Evolutionary conservation across 2,113 vertebrate species (phyloP).

Genomic region (Gasterosteus nipponicus): DNA sequence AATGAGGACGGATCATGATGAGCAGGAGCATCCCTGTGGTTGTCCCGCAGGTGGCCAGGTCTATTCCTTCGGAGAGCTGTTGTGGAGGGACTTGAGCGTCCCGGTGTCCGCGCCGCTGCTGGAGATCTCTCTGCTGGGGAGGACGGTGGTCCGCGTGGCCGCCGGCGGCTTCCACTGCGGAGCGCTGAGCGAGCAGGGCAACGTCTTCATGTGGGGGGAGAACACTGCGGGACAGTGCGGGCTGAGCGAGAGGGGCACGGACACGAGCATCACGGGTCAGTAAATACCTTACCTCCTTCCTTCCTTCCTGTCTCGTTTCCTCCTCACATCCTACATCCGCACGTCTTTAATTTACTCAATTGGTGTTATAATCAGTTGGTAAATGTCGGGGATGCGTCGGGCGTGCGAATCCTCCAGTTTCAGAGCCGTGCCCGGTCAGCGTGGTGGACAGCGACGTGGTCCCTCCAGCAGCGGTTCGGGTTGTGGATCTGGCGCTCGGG

Average conservation of each 20-base stretch:
- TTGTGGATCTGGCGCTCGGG: conserved; percentile 90
- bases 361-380: not conserved
- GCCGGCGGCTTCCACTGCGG: conserved; percentile 93
- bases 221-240: conserved; percentile 95
- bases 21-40: not conserved
- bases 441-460: conserved; percentile 88
- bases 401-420: conserved; percentile 67
- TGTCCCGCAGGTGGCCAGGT: conserved; percentile 86
- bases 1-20: not conserved
- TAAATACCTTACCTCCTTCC: not conserved
- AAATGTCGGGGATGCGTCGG: too few relatives aligned
- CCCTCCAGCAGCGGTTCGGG: conserved; percentile 82
- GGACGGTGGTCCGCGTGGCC: conserved; percentile 84
- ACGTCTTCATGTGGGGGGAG: conserved; percentile 93
- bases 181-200: conserved; percentile 87
- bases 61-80: conserved; percentile 90
- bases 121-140: conserved; percentile 85
- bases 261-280: conserved; percentile 59
- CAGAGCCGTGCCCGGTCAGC: conserved; percentile 83
- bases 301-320: not conserved
- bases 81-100: conserved; percentile 83
- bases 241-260: conserved; percentile 64
- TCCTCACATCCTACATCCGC: not conserved
- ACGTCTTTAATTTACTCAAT: not conserved
- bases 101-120: conserved; percentile 77